Conservation (phyloP, 2,113 vertebrate species). For the Lucifuga dentata region DNA sequence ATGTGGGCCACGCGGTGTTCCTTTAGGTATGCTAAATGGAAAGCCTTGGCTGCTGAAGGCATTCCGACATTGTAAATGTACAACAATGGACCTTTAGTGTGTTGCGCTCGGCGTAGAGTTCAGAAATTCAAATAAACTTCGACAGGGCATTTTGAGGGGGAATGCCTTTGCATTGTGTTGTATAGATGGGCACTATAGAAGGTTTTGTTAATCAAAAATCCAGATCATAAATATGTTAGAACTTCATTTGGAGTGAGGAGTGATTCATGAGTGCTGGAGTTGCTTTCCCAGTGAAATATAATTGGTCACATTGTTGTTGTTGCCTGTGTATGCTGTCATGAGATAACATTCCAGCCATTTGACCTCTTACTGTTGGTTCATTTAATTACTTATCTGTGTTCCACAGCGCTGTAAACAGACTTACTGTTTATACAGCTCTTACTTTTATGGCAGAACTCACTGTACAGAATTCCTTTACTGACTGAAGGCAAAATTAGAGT, state of each 20-base stretch:
- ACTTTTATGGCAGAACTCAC: constrained; percentile 14
- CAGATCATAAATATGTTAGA: constrained; percentile 60
- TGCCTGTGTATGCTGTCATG: constrained; percentile 71
- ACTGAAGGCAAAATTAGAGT: constrained; percentile 13
- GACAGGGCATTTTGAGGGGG: constrained; percentile 42
- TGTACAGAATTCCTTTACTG: constrained; percentile 8
- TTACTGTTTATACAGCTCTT: constrained; percentile 20
- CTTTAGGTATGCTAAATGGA: constrained; percentile 75
- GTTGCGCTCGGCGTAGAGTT: constrained; percentile 57
- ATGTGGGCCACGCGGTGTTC: constrained; percentile 54
- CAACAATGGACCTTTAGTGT: constrained; percentile 76
- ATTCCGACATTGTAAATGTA: constrained; percentile 72
- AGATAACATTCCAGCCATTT: constrained; percentile 82
- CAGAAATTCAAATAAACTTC: constrained; percentile 72
- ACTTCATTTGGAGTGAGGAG: constrained; percentile 35
- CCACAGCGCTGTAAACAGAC: constrained; percentile 39
- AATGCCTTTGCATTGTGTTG: constrained; percentile 11
- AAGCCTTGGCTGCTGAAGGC: constrained; percentile 62
- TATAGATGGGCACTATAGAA: constrained; percentile 13
- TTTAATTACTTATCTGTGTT: constrained; percentile 73
- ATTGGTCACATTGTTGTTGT: constrained; percentile 79
- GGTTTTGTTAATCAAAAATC: constrained; percentile 53
- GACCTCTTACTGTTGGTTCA: constrained; percentile 71
- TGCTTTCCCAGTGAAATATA: constrained; percentile 55
- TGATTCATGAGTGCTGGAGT: constrained; percentile 58